Base-by-base conservation (phyloP, 2,797 vertebrate genomes). In the Gila robusta region DNA sequence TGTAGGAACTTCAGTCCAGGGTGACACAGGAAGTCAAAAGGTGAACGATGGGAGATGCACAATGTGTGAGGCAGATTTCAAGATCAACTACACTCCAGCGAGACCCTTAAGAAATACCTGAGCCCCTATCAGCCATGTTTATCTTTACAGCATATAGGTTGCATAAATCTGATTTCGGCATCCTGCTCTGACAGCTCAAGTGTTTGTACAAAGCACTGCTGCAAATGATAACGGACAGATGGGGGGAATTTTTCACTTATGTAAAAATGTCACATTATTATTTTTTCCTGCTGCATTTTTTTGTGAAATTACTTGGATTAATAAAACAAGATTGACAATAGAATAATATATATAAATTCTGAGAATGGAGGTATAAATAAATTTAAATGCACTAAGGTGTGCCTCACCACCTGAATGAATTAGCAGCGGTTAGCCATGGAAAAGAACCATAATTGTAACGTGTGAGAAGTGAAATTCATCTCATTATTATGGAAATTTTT, bases 71-170 rank as follows among this genome's bases (percentile, higher is more conserved):
- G 41, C 39, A 64, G 77, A 64, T 44, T 21, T 67, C n/a, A 32
- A 66, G n/a, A 47, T 35, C 8, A 44, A 47, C 5, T 14, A 64
- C 56, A 83, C 7, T 32, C 14, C 26, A 47, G 17, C 0, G 83
- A 92, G 87, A 90, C 88, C 91, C 93, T 92, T 92, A 35, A 76
- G 84, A 86, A 90, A 92, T 93, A 93, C 88, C 90, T 87, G 88
- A 90, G 91, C 86, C 92, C 85, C n/a, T 59, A 81, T 90, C 16
- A 35, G 78, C 86, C 83, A 89, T 93, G 92, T 94, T 94, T 93
- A 91, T 94, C 94, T 93, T 94, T 89, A 87, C 89, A 89, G 91
- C 94, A 95, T 94, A 94, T 92, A 92, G 92, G 89, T 92, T 89
- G 90, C 92, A 92, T 93, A 91, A 87, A 95, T 94, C 91, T 89